A percentile compares a stretch with the other conserved stretches of the same genome.
Evolutionary conservation across 2,797 vertebrate species (phyloP).

Genomic region (Falco naumanni): DNA sequence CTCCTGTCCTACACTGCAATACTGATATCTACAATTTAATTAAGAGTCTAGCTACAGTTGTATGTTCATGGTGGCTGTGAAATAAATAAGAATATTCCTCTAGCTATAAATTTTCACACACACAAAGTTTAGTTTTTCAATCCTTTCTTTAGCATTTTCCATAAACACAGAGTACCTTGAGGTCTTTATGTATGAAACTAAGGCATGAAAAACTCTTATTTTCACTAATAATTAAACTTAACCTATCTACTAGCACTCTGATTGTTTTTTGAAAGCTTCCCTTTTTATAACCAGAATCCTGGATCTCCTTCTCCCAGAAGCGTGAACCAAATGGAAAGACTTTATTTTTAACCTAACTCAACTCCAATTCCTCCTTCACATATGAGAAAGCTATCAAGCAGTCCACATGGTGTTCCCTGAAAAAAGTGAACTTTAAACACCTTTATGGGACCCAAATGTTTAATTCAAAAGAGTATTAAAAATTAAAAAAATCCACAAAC

Average conservation of each 20-base stretch:
- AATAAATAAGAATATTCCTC: neutral
- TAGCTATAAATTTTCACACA: neutral
- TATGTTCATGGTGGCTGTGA: neutral
- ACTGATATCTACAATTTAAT: neutral
- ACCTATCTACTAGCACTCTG: neutral
- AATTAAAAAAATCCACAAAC: neutral
- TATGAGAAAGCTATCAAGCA: constrained; percentile 39
- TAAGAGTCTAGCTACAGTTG: neutral
- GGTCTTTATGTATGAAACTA: neutral
- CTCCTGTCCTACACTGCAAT: neutral
- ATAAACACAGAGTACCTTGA: neutral
- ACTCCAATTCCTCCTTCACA: neutral
- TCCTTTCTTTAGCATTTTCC: neutral
- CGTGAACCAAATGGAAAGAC: neutral
- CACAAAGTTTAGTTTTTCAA: neutral
- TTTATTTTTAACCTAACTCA: constrained; percentile 2
- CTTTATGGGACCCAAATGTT: constrained; percentile 11
- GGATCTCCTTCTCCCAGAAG: neutral
- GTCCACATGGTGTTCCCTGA: neutral
- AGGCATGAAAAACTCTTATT: neutral
- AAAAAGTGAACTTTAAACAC: neutral
- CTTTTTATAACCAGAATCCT: neutral
- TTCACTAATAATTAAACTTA: neutral
- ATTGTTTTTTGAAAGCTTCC: neutral
- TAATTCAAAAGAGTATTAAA: neutral